Percentiles rank a stretch among this genome's conserved stretches.
These are phyloP conservation scores for Yponomeuta plumbellus DNA, from an alignment of 2,888 invertebrate species.

Conservation along the genomic window DNA sequence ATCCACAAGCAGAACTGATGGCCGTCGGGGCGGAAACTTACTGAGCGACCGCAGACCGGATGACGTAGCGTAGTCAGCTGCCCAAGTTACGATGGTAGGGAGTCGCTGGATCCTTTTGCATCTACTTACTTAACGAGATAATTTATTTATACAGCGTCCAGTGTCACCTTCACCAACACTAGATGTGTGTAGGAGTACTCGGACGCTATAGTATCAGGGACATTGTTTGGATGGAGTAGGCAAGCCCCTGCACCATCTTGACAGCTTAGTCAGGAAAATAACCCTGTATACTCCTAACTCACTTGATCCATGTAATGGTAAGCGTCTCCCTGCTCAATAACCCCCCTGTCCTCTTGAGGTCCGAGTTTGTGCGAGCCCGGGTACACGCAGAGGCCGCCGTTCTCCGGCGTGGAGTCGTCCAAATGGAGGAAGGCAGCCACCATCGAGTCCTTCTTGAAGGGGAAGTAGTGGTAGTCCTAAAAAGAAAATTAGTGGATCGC, in stretches of 20 bases:
- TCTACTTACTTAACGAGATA: no score
- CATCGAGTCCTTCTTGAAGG: constrained; percentile 63
- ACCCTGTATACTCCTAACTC: constrained; percentile 62
- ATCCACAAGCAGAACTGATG: no score
- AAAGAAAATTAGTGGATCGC: neutral
- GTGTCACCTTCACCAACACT: no score
- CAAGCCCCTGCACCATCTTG: constrained; percentile 52
- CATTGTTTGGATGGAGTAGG: no score
- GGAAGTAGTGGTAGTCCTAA: constrained; percentile 70
- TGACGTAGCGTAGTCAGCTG: no score
- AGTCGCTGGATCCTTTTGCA: no score
- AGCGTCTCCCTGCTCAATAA: constrained; percentile 32
- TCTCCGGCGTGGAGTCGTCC: constrained; percentile 61
- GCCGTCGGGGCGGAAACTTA: no score
- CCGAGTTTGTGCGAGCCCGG: constrained; percentile 68
- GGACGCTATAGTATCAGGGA: no score
- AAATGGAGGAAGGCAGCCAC: constrained; percentile 65
- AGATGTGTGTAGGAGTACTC: no score
- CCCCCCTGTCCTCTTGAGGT: constrained; percentile 52
- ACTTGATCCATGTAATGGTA: constrained; percentile 54
- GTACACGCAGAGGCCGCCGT: constrained; percentile 66
- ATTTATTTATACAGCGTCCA: no score
- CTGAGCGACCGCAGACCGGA: no score
- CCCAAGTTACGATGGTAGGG: no score
- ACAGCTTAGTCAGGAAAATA: constrained; percentile 54